Percentiles rank a stretch among this genome's conserved stretches.
Evolutionary conservation across 2,888 invertebrate species (phyloP).

Genomic region (Smittia sp.): DNA sequence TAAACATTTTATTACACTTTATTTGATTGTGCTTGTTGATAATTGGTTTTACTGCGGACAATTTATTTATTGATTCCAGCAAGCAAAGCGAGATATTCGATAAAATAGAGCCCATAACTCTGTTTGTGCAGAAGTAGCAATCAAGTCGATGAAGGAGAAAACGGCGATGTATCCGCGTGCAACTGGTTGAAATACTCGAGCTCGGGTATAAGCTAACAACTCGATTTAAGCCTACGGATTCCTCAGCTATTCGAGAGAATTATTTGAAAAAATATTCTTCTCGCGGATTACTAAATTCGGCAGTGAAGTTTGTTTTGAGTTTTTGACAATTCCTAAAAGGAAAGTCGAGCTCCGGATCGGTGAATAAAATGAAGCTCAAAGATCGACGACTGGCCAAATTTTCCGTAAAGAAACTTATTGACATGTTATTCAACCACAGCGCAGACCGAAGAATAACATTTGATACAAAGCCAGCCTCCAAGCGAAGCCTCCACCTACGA

Average conservation of each 20-base stretch:
- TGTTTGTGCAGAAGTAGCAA: slow-evolving; percentile 2
- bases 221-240: too few species aligned
- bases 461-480: background rate
- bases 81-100: background rate
- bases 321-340: too few species aligned
- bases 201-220: too few species aligned
- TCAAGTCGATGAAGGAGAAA: background rate
- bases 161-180: background rate
- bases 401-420: background rate
- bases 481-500: slow-evolving; percentile 39
- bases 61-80: slow-evolving; percentile 37
- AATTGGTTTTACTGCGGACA: slow-evolving; percentile 35
- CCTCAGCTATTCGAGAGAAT: too few species aligned
- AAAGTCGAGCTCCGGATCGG: background rate
- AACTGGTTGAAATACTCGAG: background rate
- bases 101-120: slow-evolving; percentile 22
- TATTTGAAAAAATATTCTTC: too few species aligned
- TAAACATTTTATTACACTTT: slow-evolving; percentile 40
- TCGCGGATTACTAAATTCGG: too few species aligned
- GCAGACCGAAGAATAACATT: slow-evolving; percentile 3
- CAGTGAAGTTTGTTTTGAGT: too few species aligned
- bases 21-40: slow-evolving; percentile 39
- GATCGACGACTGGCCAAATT: background rate
- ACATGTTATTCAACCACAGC: slow-evolving; percentile 5
- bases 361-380: background rate